phyloP scores from a whole-genome alignment of 2,888 invertebrate species.

The Drosophila antonietae region DNA sequence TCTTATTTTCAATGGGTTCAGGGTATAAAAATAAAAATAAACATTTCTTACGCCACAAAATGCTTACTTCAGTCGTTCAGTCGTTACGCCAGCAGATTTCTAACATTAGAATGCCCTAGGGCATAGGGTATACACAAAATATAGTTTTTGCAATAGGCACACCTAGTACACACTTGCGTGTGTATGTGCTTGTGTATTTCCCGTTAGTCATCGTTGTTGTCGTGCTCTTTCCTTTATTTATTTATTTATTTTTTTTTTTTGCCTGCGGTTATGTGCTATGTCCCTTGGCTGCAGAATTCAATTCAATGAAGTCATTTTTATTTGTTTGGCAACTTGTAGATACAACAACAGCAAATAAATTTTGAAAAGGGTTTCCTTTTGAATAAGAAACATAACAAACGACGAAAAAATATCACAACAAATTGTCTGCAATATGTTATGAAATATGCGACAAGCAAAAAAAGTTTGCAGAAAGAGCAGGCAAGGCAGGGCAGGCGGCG shows the following conservation, averaged over 20 bases:
- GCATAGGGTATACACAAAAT: slow-evolving; percentile 9
- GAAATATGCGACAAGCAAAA: slow-evolving; percentile 35
- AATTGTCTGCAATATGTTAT: slow-evolving; percentile 60
- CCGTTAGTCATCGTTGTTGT: slow-evolving; percentile 49
- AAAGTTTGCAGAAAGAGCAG: background rate
- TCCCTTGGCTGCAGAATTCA: slow-evolving; percentile 60
- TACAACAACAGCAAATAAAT: slow-evolving; percentile 39
- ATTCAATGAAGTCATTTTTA: slow-evolving; percentile 78
- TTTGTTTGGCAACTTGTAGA: slow-evolving; percentile 71
- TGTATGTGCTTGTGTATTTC: slow-evolving; percentile 18
- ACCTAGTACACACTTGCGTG: slow-evolving; percentile 11
- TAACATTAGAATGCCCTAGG: background rate
- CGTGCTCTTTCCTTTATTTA: background rate
- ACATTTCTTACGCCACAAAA: background rate
- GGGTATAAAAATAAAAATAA: background rate
- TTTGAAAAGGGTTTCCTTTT: slow-evolving; percentile 62
- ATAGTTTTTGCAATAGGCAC: slow-evolving; percentile 18
- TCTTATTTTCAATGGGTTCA: too few species aligned
- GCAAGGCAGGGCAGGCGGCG: background rate
- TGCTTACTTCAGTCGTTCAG: background rate
- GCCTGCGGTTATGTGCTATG: slow-evolving; percentile 32
- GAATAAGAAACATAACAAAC: slow-evolving; percentile 34
- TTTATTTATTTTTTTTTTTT: background rate
- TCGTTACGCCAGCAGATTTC: background rate
- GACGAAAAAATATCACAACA: slow-evolving; percentile 31